phyloP scores from a whole-genome alignment of 2,888 invertebrate genomes.

The Hypercompe scribonia region DNA sequence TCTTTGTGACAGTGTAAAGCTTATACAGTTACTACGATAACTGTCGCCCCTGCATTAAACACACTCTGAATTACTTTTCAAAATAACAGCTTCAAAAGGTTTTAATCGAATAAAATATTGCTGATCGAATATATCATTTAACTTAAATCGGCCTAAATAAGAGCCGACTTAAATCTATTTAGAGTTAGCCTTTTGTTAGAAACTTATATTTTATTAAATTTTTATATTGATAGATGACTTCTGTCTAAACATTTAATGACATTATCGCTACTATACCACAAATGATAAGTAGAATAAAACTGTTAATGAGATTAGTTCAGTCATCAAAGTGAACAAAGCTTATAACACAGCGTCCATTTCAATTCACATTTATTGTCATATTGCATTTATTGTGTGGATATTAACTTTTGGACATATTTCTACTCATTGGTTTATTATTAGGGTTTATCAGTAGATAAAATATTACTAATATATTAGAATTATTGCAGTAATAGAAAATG shows the following conservation, averaged over 20 bases:
- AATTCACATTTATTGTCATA: not conserved
- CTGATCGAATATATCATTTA: not conserved
- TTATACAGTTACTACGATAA: no score
- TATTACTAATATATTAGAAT: no score
- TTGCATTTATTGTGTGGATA: not conserved
- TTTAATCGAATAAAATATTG: not conserved
- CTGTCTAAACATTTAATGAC: no score
- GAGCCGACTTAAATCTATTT: not conserved
- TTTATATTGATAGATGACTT: no score
- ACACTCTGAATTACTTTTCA: not conserved
- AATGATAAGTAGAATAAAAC: not conserved
- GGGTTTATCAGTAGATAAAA: no score
- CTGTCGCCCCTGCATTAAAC: no score
- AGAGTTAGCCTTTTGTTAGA: not conserved
- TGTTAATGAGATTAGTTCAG: not conserved
- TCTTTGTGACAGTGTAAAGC: no score
- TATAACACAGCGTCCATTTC: not conserved
- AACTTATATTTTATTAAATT: not conserved
- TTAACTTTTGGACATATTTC: not conserved
- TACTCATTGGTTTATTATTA: not conserved
- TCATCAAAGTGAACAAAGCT: not conserved
- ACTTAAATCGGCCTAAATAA: not conserved
- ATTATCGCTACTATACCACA: no score
- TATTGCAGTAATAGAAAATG: no score
- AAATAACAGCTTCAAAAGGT: no score